Evolutionary conservation across 2,113 vertebrate genomes (phyloP).

Genomic region (Erinaceus europaeus): DNA sequence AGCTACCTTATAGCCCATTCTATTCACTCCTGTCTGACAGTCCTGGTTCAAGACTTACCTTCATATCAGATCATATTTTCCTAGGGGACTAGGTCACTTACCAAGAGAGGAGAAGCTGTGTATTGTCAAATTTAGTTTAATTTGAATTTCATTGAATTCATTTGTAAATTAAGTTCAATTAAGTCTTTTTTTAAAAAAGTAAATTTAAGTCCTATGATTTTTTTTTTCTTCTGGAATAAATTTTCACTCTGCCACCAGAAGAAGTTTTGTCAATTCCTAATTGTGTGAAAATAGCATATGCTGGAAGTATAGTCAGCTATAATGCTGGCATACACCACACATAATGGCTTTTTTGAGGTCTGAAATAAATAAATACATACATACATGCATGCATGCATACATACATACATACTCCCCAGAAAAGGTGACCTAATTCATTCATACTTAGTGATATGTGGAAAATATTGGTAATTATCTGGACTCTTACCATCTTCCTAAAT

Average conservation of each 20-base stretch:
- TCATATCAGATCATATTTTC: not conserved
- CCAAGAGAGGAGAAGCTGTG: not conserved
- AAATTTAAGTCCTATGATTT: not conserved
- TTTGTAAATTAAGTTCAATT: too few species aligned
- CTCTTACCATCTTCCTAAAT: not conserved
- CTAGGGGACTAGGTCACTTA: not conserved
- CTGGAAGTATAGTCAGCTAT: too few species aligned
- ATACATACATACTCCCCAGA: not conserved
- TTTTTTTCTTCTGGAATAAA: not conserved
- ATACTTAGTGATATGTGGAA: not conserved
- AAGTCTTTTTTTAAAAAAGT: constrained; percentile 29
- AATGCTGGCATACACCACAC: too few species aligned
- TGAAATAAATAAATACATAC: too few species aligned
- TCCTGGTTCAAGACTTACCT: not conserved
- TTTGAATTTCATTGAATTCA: too few species aligned
- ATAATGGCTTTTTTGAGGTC: not conserved
- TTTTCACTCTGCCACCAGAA: not conserved
- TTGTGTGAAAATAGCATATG: not conserved
- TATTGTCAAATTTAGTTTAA: too few species aligned
- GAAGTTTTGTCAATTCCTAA: not conserved
- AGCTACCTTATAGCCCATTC: too few species aligned
- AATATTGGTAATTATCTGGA: not conserved
- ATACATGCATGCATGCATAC: too few species aligned
- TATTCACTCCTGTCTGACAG: not conserved
- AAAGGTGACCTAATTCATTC: not conserved